phyloP scores from a whole-genome alignment of 2,113 vertebrate genomes.

The Hemiprocne comata region DNA sequence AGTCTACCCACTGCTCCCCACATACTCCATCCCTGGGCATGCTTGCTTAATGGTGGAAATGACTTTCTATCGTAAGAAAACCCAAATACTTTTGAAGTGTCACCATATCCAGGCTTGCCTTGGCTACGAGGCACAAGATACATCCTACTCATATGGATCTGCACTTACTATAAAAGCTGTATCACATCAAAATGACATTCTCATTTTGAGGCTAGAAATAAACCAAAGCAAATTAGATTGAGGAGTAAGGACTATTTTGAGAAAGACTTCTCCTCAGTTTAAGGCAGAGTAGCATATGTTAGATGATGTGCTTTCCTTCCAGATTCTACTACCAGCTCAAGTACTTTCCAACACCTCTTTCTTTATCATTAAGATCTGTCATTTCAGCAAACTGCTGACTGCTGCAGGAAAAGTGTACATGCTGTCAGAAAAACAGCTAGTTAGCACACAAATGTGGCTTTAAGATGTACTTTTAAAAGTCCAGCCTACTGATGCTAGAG shows the following conservation, averaged over 20 bases:
- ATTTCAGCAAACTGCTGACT: conserved; percentile 50
- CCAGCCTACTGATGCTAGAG: neutral
- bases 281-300: conserved; percentile 60
- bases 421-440: conserved; percentile 1
- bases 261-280: conserved; percentile 7
- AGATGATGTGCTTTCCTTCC: conserved; percentile 3
- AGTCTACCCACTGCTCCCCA: neutral
- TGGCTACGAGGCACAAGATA: neutral
- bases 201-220: conserved; percentile 62
- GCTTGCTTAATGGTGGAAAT: conserved; percentile 5
- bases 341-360: conserved; percentile 45
- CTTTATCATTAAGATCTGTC: conserved; percentile 48
- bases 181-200: conserved; percentile 11
- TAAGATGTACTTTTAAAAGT: neutral
- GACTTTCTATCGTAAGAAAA: conserved; percentile 19
- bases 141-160: conserved; percentile 46
- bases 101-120: conserved; percentile 25
- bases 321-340: conserved; percentile 37
- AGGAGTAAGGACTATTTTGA: conserved; percentile 58
- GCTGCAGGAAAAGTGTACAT: neutral
- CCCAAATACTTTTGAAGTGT: conserved; percentile 36
- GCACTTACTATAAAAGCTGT: conserved; percentile 44
- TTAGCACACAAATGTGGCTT: neutral
- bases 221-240: conserved; percentile 53
- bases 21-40: neutral